Evolutionary conservation across 2,797 vertebrate species (phyloP), one percentile per base, ranked within the genome.

Genomic region (Sebastes minor): DNA sequence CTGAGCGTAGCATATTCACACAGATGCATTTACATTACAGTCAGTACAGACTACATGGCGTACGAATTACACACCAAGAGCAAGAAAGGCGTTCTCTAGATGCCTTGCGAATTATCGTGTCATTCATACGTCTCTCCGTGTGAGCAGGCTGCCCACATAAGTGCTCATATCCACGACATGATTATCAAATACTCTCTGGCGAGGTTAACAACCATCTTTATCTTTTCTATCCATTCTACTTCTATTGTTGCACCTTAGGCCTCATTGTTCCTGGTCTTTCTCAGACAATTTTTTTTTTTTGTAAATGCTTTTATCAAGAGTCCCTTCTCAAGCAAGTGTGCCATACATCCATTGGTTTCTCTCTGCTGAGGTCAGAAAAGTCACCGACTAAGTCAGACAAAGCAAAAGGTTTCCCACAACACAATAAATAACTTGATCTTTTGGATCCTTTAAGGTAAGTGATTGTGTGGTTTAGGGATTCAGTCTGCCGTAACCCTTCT

Each of bases 381-480:
- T 95, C 93, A 77, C 94, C 95, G 93, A 94, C 94, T 92, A 93
- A 95, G 95, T 95, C 88, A 94, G 95, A 95, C 95, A 94, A 92
- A 88, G 67, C 23, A 74, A 89, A 91, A 63, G 35, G 32, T 64
- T 84, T 57, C 76, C 66, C 32, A 74, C 79, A 77, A 77, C 74
- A 91, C 75, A 89, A 85, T 91, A 90, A 91, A 88, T 92, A 90
- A 91, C 82, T 88, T 92, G 86, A 92, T 87, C 91, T 90, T 91
- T 88, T 92, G 94, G 95, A 94, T 94, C 89, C 94, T 78, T 57
- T 56, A 93, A 99, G 98, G 98, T 99, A 98, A 99, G 98, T 99
- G 96, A 95, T 82, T 89, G 83, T 91, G 94, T 96, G 91, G 95
- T 93, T 92, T 87, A 94, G 78, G 94, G 94, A 94, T 94, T 96